phyloP scores from a whole-genome alignment of 1,140 invertebrate genomes.

The Stenopsyche tienmushanensis region DNA sequence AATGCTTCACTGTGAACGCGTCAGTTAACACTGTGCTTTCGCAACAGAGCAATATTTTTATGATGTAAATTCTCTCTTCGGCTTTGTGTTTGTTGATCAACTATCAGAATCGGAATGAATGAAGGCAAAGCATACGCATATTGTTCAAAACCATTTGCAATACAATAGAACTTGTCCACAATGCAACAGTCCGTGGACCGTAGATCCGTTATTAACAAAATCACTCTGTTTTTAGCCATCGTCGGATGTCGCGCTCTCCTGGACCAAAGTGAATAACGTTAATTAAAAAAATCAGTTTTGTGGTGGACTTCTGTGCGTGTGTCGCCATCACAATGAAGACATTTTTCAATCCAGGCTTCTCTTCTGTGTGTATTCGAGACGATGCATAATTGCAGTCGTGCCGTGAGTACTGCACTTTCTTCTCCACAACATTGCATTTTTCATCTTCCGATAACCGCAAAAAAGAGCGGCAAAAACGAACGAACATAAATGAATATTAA shows the following conservation, averaged over 20 bases:
- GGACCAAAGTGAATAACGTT: neutral
- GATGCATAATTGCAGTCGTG: conserved; percentile 10
- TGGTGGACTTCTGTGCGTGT: neutral
- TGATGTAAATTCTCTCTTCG: neutral
- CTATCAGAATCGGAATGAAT: neutral
- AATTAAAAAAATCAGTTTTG: neutral
- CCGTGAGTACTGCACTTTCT: conserved; percentile 25
- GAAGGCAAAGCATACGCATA: neutral
- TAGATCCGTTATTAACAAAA: no score
- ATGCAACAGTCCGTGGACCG: neutral
- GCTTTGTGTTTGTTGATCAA: neutral
- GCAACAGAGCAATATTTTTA: neutral
- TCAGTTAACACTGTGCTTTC: neutral
- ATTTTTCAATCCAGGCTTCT: conserved; percentile 23
- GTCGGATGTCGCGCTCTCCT: neutral
- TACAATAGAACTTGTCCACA: neutral
- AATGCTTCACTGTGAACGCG: neutral
- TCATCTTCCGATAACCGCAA: neutral
- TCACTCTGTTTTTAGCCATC: neutral
- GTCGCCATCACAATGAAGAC: conserved; percentile 10
- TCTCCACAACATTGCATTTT: conserved; percentile 14
- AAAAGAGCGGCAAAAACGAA: conserved; percentile 3
- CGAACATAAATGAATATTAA: neutral
- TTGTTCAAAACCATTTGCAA: neutral
- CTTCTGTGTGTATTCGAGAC: conserved; percentile 20